These are phyloP conservation scores for Eulithis testata DNA, from an alignment of 2,888 invertebrate species.

Conservation along the genomic window DNA sequence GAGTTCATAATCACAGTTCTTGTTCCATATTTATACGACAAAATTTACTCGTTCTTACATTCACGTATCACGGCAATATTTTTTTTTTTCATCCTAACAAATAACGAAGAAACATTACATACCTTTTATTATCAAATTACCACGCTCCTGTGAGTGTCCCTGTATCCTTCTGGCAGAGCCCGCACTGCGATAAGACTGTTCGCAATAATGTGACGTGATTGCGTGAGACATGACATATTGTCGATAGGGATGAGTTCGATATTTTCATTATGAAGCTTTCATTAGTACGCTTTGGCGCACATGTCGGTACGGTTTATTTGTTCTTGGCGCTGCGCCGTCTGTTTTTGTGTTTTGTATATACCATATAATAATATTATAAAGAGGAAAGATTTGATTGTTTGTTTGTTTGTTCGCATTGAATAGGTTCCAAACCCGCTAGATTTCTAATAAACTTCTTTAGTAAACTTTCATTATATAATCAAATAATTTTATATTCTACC, in stretches of 20 bases:
- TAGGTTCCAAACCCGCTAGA: no score
- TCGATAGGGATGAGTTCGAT: constrained; percentile 16
- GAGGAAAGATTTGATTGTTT: no score
- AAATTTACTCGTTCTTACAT: constrained; percentile 21
- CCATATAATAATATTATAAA: no score
- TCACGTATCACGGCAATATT: constrained; percentile 41
- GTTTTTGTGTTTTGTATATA: no score
- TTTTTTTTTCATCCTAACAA: constrained; percentile 52
- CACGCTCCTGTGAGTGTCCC: constrained; percentile 49
- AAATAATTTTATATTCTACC: no score
- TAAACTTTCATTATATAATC: no score
- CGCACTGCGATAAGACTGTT: constrained; percentile 29
- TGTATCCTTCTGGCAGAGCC: constrained; percentile 47
- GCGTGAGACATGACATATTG: constrained; percentile 13
- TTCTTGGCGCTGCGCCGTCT: no score
- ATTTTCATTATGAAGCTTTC: constrained; percentile 3
- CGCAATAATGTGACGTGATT: constrained; percentile 15
- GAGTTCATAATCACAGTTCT: neutral
- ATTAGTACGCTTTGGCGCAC: neutral
- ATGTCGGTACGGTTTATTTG: neutral
- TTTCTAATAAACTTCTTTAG: no score
- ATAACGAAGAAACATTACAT: constrained; percentile 59
- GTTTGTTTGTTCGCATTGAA: no score
- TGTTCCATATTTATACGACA: constrained; percentile 5
- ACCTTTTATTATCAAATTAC: constrained; percentile 70